Base-by-base conservation (phyloP, 2,797 vertebrate genomes). In the Heliangelus exortis region DNA sequence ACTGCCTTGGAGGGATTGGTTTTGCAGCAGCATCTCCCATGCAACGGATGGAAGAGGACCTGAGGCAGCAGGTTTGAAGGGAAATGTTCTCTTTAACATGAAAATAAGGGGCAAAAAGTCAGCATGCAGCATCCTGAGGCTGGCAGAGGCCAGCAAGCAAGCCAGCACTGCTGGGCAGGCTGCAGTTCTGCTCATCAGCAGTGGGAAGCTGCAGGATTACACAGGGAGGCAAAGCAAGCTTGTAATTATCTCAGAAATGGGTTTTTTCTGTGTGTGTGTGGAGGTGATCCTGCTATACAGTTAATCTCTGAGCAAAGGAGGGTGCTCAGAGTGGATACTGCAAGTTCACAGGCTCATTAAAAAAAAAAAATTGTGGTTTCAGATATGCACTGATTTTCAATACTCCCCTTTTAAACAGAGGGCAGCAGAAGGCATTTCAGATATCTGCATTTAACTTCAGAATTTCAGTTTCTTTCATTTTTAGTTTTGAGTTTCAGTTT, bases 201-300 rank as follows among this genome's bases (percentile, higher is more conserved):
- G 0, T 5, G 22, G 22, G 18, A 22, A 39, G 51, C 51, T 22
- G 22, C 6, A 9, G 12, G 58, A 7, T 4, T 14, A 41, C 31
- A 3, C 0, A 3, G 1, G 0, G 0, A 5, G 51, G 19, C 3
- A 12, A 2, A 20, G 61, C 61, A 19, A 26, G 71, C 43, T 28
- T 75, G 45, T 11, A 39, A 0, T 10, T 0, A 3, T 3, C 55
- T 43, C 65, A 13, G 51, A 3, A 12, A 45, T 18, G 21, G 14
- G 43, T 19, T 2, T 7, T 21, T 62, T 7, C 8, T 36, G 34
- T 36, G 34, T 34, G n/a, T 28, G 43, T 18, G 25, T 15, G n/a
- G n/a, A 5, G 12, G 39, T 39, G 85, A 36, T 15, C 23, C 10
- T 68, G 69, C 13, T 12, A 2, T 4, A 20, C 33, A 7, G 33